Base-by-base conservation (phyloP, 37 sponge, comb jelly and placozoan genomes). In the Chondrilla cf. caribensis region DNA sequence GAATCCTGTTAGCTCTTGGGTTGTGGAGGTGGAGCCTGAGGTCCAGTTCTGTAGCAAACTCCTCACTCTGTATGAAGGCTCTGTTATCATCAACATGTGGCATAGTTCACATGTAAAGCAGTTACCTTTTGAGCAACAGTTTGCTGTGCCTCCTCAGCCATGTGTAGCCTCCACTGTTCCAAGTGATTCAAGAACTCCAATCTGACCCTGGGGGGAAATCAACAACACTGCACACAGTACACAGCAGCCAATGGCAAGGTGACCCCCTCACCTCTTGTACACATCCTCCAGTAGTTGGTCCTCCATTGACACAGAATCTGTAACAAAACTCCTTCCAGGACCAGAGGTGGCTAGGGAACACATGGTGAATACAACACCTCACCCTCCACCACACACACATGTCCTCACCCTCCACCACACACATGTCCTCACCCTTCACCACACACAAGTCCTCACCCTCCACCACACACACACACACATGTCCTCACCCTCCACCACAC, bases 11-110 rank as follows among this genome's bases (percentile, higher is more conserved):
- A 2, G 86, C 84, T 40, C 96, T 83, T 70, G 93, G 90, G 28
- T 85, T 79, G 70, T 95, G 96, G 2, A 95, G 85, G 83, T 95
- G 96, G 35, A 87, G 81, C 58, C 93, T 79, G 70, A 95, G 84
- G 35, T 95, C 96, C 36, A 95, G 73, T 58, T 95, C 96, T 2
- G 84, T 84, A 26, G 38, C 75, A 9, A 88, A 58, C 67, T 95
- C 96, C 47, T 95, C 93, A 9, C 64, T 35, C 86, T 87, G 54
- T 42, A 31, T 37, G 60, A 6, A 54, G 18, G 25, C 35, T 15
- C 19, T 37, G 11, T n/a, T 24, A 32, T 75, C 77, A 55, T 55
- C n/a, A n/a, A n/a, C n/a, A n/a, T n/a, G n/a, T n/a, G n/a, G n/a
- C n/a, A n/a, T n/a, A n/a, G n/a, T n/a, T n/a, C n/a, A n/a, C n/a